Evolutionary conservation across 1,140 invertebrate genomes (phyloP).

Genomic region (Zophobas morio): DNA sequence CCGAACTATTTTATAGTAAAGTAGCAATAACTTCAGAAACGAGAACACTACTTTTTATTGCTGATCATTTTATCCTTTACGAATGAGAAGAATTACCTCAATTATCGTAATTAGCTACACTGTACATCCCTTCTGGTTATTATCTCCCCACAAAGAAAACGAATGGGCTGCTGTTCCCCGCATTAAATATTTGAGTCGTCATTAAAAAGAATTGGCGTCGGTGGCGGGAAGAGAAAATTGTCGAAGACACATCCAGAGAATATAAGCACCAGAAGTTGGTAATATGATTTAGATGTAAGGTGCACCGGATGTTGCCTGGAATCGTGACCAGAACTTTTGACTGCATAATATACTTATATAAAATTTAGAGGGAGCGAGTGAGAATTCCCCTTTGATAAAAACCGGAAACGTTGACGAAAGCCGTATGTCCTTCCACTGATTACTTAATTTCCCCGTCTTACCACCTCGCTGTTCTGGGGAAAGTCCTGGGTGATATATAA

Average conservation of each 20-base stretch:
- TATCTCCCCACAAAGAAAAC: conserved; percentile 14
- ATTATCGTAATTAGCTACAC: conserved; percentile 26
- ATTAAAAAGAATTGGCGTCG: conserved; percentile 35
- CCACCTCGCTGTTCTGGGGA: conserved; percentile 13
- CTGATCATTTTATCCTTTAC: neutral
- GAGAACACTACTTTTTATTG: neutral
- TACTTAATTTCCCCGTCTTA: conserved; percentile 43
- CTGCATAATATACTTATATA: conserved; percentile 65
- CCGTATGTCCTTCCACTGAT: conserved; percentile 43
- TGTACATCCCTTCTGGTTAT: conserved; percentile 21
- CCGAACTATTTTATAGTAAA: too few relatives aligned
- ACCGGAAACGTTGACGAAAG: conserved; percentile 37
- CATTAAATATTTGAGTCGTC: conserved; percentile 34
- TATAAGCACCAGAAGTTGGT: conserved; percentile 61
- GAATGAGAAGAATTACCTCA: conserved; percentile 11
- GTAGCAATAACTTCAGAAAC: neutral
- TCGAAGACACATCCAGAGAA: conserved; percentile 45
- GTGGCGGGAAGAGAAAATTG: conserved; percentile 20
- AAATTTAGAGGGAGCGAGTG: conserved; percentile 57
- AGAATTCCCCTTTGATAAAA: conserved; percentile 25
- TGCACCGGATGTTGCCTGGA: conserved; percentile 63
- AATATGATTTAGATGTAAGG: conserved; percentile 66
- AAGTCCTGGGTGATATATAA: conserved; percentile 58
- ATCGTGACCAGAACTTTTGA: conserved; percentile 65
- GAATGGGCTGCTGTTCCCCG: conserved; percentile 26